Base-by-base conservation (phyloP, 2,888 invertebrate species). In the Leucophora obtusa region DNA sequence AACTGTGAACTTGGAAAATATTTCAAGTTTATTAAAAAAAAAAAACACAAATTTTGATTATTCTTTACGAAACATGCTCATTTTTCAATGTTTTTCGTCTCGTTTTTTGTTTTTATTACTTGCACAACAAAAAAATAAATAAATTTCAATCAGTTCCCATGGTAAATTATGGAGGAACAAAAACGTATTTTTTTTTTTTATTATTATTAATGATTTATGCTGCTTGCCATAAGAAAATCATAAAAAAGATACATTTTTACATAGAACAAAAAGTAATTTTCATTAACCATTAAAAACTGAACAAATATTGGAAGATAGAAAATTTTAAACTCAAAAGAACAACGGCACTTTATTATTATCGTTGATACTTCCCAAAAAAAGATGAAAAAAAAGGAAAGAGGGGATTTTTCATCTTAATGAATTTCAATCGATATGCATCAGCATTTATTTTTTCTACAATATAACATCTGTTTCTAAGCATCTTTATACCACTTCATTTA, bases 91-190 rank as follows among this genome's bases (percentile, higher is more conserved):
- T 56, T 5, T 62, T 38, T 58, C n/a, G 43, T n/a, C 2, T 47
- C 14, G 35, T 15, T 38, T 53, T 62, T 69, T 69, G 11, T 24
- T 53, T 62, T 69, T 69, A 28, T 66, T 47, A 24, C 15, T 56
- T 68, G 9, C 56, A 59, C 3, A 73, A 58, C 21, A 50, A 24
- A 56, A 50, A 56, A 50, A n/a, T n/a, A 9, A 59, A 75, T 78
- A 71, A 75, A 79, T 82, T 82, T 75, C 38, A 82, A 75, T 75
- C 78, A 82, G 74, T 78, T 82, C 78, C 78, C 82, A 82, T 78
- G 71, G 47, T 38, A 68, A 24, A 47, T 11, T n/a, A 68, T 11
- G 65, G 56, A 14, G 43, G 3, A 56, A 9, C 6, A 35, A 15
- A 35, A 10, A 35, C 4, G n/a, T 24, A 9, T 4, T 51, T 33